Percentiles rank a stretch among this genome's conserved stretches.
These are phyloP conservation scores for Erythrolamprus reginae DNA, from an alignment of 2,113 vertebrate species.

Conservation along the genomic window DNA sequence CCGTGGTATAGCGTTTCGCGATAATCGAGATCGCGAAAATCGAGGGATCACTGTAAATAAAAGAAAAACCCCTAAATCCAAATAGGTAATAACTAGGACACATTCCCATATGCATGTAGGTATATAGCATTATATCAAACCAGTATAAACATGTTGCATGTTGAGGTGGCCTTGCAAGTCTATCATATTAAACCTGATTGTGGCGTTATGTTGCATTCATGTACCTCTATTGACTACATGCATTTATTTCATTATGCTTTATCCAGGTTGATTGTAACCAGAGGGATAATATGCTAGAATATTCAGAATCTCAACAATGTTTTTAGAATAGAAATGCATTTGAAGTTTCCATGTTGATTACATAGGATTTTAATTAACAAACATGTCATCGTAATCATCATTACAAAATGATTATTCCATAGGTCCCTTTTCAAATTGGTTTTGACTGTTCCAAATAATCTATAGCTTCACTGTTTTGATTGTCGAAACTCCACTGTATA, in stretches of 20 bases:
- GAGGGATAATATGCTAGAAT: neutral
- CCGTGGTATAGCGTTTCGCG: too few species aligned
- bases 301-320: neutral
- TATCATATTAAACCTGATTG: too few species aligned
- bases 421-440: neutral
- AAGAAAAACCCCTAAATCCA: too few species aligned
- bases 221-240: neutral
- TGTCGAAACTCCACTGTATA: neutral
- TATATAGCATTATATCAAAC: too few species aligned
- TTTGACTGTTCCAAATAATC: neutral
- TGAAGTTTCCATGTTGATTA: neutral
- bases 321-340: neutral
- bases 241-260: neutral
- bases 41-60: too few species aligned
- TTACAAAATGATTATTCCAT: neutral
- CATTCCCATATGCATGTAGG: too few species aligned
- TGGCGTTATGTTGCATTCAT: too few species aligned
- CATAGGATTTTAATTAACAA: slow-evolving; percentile 3
- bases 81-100: too few species aligned
- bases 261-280: neutral
- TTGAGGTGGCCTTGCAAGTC: too few species aligned
- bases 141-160: too few species aligned
- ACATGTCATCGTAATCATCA: neutral
- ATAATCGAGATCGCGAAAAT: too few species aligned
- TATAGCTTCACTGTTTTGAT: neutral